Percentiles rank a stretch among this genome's conserved stretches.
Conservation (phyloP, 1,140 invertebrate genomes). For the Hirudo medicinalis region DNA sequence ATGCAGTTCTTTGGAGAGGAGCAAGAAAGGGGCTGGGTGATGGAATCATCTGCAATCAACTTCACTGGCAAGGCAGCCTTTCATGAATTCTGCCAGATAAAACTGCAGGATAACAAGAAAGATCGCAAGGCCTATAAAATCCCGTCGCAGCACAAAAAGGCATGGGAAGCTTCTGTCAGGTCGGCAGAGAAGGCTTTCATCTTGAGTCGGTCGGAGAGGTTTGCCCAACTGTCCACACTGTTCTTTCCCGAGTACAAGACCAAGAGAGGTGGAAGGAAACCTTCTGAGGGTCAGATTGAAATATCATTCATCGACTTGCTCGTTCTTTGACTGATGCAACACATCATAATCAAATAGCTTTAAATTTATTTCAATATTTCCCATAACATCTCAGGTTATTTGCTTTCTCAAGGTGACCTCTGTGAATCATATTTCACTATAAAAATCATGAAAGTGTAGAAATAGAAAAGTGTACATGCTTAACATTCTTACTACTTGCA, state of each 20-base stretch:
- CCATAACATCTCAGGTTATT: not conserved
- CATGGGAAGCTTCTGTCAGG: slow-evolving; percentile 50
- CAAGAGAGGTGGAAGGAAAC: not conserved
- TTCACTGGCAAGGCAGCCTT: slow-evolving; percentile 55
- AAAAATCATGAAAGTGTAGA: too few relatives aligned
- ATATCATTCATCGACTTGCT: not conserved
- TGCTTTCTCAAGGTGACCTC: not conserved
- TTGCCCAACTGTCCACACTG: not conserved
- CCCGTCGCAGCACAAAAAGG: slow-evolving; percentile 24
- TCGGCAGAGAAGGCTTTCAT: slow-evolving; percentile 37
- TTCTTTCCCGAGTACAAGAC: not conserved
- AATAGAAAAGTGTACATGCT: too few relatives aligned
- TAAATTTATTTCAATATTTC: not conserved
- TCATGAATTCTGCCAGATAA: slow-evolving; percentile 38
- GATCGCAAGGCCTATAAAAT: slow-evolving; percentile 17
- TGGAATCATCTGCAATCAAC: slow-evolving; percentile 50
- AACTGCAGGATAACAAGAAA: slow-evolving; percentile 22
- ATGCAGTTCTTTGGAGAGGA: slow-evolving; percentile 75
- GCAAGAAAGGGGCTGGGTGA: slow-evolving; percentile 63
- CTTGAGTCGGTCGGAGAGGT: slow-evolving; percentile 21
- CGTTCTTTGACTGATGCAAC: too few relatives aligned
- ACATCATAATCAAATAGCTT: not conserved
- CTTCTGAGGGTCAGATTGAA: not conserved
- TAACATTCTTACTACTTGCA: too few relatives aligned
- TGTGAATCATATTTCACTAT: too few relatives aligned